phyloP scores from a whole-genome alignment of 2,113 vertebrate species.

The Syngnathus typhle region DNA sequence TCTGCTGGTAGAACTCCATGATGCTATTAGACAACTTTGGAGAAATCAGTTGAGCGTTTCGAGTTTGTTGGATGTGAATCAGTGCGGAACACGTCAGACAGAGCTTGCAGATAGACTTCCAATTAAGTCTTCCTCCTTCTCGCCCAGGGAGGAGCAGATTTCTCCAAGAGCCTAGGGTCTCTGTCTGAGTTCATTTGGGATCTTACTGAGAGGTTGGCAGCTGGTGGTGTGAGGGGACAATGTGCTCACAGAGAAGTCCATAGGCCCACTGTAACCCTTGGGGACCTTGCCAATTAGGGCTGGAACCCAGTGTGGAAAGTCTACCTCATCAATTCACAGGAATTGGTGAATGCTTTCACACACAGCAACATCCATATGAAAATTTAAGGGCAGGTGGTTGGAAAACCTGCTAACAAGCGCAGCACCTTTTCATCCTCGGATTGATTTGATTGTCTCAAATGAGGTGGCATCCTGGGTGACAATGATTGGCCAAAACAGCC shows the following conservation, averaged over 20 bases:
- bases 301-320: constrained; percentile 24
- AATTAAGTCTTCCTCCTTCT: constrained; percentile 26
- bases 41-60: constrained; percentile 11
- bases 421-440: too few species aligned
- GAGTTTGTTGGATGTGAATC: constrained; percentile 11
- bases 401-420: constrained; percentile 2
- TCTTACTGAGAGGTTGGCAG: constrained; percentile 5
- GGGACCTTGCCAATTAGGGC: constrained; percentile 34
- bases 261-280: not conserved
- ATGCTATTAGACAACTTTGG: constrained; percentile 7
- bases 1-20: not conserved
- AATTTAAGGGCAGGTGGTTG: constrained; percentile 14
- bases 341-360: constrained; percentile 39
- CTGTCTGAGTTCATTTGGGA: constrained; percentile 30
- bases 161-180: constrained; percentile 10
- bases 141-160: constrained; percentile 22
- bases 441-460: not conserved
- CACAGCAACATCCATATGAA: constrained; percentile 21
- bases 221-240: not conserved
- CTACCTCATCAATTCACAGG: constrained; percentile 40
- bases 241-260: constrained; percentile 14
- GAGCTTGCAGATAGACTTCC: constrained; percentile 15
- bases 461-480: constrained; percentile 1
- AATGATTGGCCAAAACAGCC: constrained; percentile 5
- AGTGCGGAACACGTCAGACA: constrained; percentile 2